Base-by-base conservation (phyloP, 2,888 invertebrate genomes). In the Meganola albula region DNA sequence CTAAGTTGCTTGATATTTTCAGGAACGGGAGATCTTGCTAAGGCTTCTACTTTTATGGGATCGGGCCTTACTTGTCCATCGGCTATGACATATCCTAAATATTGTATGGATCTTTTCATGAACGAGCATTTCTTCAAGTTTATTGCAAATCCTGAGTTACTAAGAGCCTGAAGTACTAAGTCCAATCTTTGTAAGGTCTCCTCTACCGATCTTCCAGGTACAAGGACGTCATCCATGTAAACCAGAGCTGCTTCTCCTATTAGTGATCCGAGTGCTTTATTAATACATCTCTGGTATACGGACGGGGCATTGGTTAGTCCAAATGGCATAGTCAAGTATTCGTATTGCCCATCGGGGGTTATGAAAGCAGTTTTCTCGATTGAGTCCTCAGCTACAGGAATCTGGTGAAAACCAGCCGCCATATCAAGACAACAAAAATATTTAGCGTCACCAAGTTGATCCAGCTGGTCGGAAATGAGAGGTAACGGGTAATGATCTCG, bases 31-130 rank as follows among this genome's bases (percentile, higher is more conserved):
- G 7, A 20, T 5, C n/a, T n/a, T 5, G 20, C 20, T 3, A 20
- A 7, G 8, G 8, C 7, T 5, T 20, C n/a, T 5, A 20, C n/a
- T 20, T 20, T 20, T 1, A 7, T 12, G 12, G 7, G 8, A 10
- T 24, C 13, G 4, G 27, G 24, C 9, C 10, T 2, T 18, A 31
- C 10, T 3, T 13, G 10, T 1, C 23, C 24, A 6, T 10, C 24
- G 7, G 28, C n/a, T 5, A 34, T 12, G 7, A 24, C 34, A 24
- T 28, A 12, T 2, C 34, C 34, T 24, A 34, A 28, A 10, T 34
- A 34, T 9, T 18, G 16, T 2, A 16, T 10, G 9, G 8, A 16
- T 2, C 7, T 23, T 12, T 27, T 23, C 1, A 34, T 10, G 21
- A 34, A 33, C 10, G 14, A 10, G 18, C 33, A 27, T 20, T 20